Evolutionary conservation across 2,113 vertebrate genomes (phyloP).

Genomic region (Lipophrys pholis): DNA sequence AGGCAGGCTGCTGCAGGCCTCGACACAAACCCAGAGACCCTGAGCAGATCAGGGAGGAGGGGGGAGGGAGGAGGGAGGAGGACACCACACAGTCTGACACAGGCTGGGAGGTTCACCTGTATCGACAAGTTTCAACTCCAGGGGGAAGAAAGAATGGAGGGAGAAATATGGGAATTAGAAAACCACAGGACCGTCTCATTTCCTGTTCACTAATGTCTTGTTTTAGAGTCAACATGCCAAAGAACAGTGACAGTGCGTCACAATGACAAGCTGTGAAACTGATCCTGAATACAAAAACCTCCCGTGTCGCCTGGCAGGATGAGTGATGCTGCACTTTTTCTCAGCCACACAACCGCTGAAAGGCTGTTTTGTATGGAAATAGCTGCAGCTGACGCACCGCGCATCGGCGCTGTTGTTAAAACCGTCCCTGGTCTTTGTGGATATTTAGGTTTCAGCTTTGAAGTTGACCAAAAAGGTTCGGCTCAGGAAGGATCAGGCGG

Average conservation of each 20-base stretch:
- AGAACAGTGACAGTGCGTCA: no score
- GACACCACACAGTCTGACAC: slow-evolving; percentile 5
- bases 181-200: no score
- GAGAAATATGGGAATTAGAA: neutral
- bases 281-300: neutral
- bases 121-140: slow-evolving; percentile 30
- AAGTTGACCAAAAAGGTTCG: neutral
- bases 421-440: neutral
- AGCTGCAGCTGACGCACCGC: neutral
- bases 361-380: neutral
- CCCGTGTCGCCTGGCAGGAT: no score
- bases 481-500: neutral
- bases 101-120: slow-evolving; percentile 33
- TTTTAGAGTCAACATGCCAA: neutral
- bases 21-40: slow-evolving; percentile 25
- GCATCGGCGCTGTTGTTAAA: neutral
- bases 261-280: neutral
- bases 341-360: no score
- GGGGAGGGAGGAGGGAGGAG: neutral
- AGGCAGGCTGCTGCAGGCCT: slow-evolving; percentile 67
- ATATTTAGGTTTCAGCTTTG: neutral
- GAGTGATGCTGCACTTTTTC: no score
- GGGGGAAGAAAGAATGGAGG: neutral
- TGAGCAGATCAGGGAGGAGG: neutral
- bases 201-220: neutral